Evolutionary conservation across 2,888 invertebrate genomes (phyloP), one percentile per base, ranked within the genome.

Genomic region (Eupithecia inturbata): DNA sequence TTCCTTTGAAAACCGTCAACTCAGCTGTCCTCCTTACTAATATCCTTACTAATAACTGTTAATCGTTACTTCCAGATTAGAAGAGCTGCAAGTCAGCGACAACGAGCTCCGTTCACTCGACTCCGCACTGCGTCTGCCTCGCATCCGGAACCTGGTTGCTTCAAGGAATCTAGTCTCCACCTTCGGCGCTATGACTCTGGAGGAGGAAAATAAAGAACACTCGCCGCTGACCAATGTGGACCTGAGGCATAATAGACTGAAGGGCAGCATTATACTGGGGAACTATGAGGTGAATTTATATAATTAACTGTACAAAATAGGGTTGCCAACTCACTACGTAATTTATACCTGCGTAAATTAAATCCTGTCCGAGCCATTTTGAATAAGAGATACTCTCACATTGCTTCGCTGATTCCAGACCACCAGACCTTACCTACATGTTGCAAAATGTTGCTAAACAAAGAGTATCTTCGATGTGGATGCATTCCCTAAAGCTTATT

Each of bases 231-330:
- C 96, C 53, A 96, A 95, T 79, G 96, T 97, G n/a, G 97, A 97
- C 87, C 92, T 97, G 60, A 95, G 97, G 71, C 96, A 97, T 78
- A 97, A 97, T 89, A 95, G 96, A 79, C 92, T 97, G 39, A 97
- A 97, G 89, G 97, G 97, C 73, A 97, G 96, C 91, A 97, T 98
- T 78, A 96, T 97, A 80, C 95, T 98, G 70, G 97, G 97, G 72
- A 97, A 97, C 89, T 97, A 97, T 90, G 97, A 97, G 88, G 97
- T 97, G 28, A 70, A 68, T 39, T 41, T 19, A 5, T 41, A 16
- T 41, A 41, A 19, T 41, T 16, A 5, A 16, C 14, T 0, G 19
- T 41, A 41, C 14, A 14, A 41, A 41, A 41, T 41, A 14, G 1
- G 14, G 39, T 41, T 41, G 12, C 12, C 12, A 41, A 41, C 14